Conservation (phyloP, 2,113 vertebrate species). For the Corythornis madagascariensis region DNA sequence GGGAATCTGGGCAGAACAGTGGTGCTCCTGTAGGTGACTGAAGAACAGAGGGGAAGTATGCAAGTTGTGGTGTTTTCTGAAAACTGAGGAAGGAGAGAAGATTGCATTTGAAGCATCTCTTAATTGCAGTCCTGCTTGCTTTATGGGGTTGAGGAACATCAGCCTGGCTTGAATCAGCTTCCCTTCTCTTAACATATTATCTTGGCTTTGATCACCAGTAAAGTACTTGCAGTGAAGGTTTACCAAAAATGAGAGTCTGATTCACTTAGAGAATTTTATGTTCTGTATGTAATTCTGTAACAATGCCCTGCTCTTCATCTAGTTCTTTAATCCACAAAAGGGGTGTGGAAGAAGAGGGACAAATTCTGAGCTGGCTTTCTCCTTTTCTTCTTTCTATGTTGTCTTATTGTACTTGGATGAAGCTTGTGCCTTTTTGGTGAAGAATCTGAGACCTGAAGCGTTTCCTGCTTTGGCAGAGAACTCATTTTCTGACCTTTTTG, state of each 20-base stretch:
- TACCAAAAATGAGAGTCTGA: neutral
- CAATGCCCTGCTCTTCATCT: neutral
- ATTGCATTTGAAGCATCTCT: neutral
- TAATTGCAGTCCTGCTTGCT: neutral
- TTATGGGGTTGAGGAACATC: neutral
- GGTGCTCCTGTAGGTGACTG: neutral
- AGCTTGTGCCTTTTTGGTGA: neutral
- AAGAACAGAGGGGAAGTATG: neutral
- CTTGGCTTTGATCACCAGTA: fast-evolving
- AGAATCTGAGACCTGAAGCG: neutral
- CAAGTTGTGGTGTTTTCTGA: neutral
- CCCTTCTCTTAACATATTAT: fast-evolving
- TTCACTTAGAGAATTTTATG: neutral
- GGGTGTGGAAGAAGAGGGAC: neutral
- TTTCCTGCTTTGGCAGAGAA: neutral
- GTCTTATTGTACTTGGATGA: neutral
- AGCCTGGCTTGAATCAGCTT: neutral
- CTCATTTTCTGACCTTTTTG: neutral
- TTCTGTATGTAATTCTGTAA: neutral
- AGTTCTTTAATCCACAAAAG: neutral
- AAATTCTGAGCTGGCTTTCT: neutral
- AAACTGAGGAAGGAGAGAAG: neutral
- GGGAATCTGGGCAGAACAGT: neutral
- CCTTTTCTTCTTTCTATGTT: neutral
- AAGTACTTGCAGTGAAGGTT: neutral